Evolutionary conservation across 2,888 invertebrate species (phyloP).

Genomic region (Euspilapteryx auroguttella): DNA sequence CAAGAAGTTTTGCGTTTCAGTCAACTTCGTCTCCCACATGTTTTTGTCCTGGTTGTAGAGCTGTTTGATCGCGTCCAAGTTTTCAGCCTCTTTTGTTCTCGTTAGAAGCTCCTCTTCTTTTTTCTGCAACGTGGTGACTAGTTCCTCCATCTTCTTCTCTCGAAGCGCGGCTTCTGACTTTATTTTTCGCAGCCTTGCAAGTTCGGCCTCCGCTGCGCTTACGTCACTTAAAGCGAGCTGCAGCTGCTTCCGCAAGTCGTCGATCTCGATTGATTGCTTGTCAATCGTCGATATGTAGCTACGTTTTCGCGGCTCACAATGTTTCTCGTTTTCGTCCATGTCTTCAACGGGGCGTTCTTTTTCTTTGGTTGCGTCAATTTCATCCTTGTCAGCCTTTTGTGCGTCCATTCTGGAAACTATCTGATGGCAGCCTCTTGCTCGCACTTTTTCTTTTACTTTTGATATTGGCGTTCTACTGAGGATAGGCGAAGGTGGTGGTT

Average conservation of each 20-base stretch:
- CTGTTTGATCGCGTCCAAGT: conserved; percentile 62
- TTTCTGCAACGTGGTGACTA: conserved; percentile 73
- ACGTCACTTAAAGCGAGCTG: conserved; percentile 65
- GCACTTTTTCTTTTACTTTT: conserved; percentile 52
- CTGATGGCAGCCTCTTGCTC: conserved; percentile 63
- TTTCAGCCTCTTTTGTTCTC: conserved; percentile 71
- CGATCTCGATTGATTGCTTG: conserved; percentile 68
- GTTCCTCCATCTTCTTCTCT: conserved; percentile 77
- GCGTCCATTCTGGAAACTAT: conserved; percentile 51
- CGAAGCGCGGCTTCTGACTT: conserved; percentile 70
- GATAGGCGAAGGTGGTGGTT: conserved; percentile 62
- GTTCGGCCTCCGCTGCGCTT: conserved; percentile 70
- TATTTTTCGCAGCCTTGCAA: conserved; percentile 69
- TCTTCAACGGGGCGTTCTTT: conserved; percentile 31
- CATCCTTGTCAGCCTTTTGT: conserved; percentile 56
- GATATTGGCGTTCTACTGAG: conserved; percentile 60
- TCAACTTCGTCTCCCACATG: conserved; percentile 66
- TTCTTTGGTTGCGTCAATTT: conserved; percentile 55
- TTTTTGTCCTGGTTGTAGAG: conserved; percentile 67
- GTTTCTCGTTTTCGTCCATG: conserved; percentile 47
- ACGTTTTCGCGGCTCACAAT: conserved; percentile 46
- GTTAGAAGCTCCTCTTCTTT: conserved; percentile 76
- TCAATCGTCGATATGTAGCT: conserved; percentile 61
- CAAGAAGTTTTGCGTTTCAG: conserved; percentile 68
- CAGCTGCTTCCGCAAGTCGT: conserved; percentile 71